Evolutionary conservation across 1,140 invertebrate genomes (phyloP), one percentile per base, ranked within the genome.

Genomic region (Dysdera silvatica): DNA sequence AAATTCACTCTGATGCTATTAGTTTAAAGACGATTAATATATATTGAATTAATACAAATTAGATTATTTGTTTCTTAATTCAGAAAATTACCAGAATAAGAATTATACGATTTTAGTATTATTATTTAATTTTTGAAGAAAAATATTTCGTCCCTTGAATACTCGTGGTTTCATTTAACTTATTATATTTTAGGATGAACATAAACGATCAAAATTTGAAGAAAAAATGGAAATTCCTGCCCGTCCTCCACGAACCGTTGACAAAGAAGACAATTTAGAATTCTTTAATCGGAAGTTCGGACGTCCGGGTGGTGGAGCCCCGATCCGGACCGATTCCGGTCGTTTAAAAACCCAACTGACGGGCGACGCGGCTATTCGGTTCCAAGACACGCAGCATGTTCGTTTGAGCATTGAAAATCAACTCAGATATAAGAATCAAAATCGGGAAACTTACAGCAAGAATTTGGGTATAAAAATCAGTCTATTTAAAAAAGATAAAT

Each of bases 391-490:
- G 18, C 66, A 69, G 33, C 23, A 53, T 20, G 68, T 69, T 4
- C 32, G 60, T 20, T 54, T 68, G 23, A 61, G 61, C n/a, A 69
- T 69, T 8, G 63, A 65, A n/a, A 69, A 69, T 40, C 58, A 64
- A n/a, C 55, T 69, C 5, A 33, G 68, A 16, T 69, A 69, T 28
- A 57, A 58, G 10, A 61, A 58, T 7, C 56, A 56, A 52, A 53
- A 66, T 24, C 64, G 65, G 26, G 67, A 63, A 20, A 63, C 64
- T 45, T 68, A 68, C 48, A 49, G 51, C 7, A 57, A 45, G 23
- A 56, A 65, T 16, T 24, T 67, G 18, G 62, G 66, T 56, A 61
- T 8, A 29, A n/a, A 54, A 28, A 32, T n/a, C 32, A 28, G 10
- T 41, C 40, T 41, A 41, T 41, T 41, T 18, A 41, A n/a, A n/a